Percentiles rank a stretch among this genome's conserved stretches.
These are phyloP conservation scores for Crax fasciolata DNA, from an alignment of 2,797 vertebrate species.

Conservation along the genomic window DNA sequence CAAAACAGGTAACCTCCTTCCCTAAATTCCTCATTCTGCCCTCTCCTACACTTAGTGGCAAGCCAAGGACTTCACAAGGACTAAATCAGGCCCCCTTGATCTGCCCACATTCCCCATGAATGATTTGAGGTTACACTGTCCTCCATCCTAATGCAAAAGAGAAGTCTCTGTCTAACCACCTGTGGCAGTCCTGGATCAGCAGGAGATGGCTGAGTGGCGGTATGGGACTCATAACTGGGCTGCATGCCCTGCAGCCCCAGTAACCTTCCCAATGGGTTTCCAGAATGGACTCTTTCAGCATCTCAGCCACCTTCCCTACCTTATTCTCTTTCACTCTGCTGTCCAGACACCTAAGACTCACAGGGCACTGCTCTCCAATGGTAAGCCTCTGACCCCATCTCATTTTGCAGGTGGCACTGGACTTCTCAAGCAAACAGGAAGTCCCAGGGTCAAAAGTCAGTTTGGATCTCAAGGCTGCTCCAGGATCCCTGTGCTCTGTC, in stretches of 20 bases:
- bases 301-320: neutral
- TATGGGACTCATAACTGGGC: neutral
- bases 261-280: neutral
- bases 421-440: constrained; percentile 82
- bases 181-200: neutral
- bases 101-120: neutral
- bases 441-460: constrained; percentile 83
- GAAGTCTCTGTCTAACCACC: neutral
- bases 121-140: neutral
- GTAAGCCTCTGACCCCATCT: neutral
- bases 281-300: neutral
- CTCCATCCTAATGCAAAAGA: neutral
- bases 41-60: neutral
- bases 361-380: neutral
- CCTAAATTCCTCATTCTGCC: neutral
- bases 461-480: constrained; percentile 82
- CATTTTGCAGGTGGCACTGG: constrained; percentile 84
- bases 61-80: neutral
- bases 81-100: neutral
- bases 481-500: constrained; percentile 88
- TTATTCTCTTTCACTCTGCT: neutral
- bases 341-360: neutral
- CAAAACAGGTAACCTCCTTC: neutral
- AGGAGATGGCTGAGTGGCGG: neutral
- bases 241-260: neutral